Evolutionary conservation across 2,113 vertebrate genomes (phyloP), one percentile per base, ranked within the genome.

Genomic region (Oreotrochilus melanogaster): DNA sequence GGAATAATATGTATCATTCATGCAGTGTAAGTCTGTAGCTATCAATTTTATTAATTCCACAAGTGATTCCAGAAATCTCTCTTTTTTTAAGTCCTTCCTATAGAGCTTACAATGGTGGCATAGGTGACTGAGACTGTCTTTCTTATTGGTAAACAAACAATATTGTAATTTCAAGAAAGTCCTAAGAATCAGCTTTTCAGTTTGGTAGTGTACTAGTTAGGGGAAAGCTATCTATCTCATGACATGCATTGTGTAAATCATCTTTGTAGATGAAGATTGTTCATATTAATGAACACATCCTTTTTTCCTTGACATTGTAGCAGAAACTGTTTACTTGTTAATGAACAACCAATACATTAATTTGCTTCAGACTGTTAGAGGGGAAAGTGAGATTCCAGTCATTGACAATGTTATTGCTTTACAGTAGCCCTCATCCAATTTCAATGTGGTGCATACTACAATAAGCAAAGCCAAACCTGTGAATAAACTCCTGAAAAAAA

Each of bases 401-500:
- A 96, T 93, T 96, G 96, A 96, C 86, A 96, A 97, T 97, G 96
- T 97, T 95, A 97, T 92, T 97, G 89, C 96, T 93, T 94, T 98
- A 96, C 95, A 97, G 89, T 98, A 98, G 95, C 92, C 97, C 97
- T 98, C 96, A 97, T 98, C 93, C 95, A 96, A 97, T 97, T 97
- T 95, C 93, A 97, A 98, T 97, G 91, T 98, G 98, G 98, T 98
- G 98, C 97, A 98, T 98, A 98, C 98, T 98, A 97, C 93, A 98
- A 96, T 96, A 95, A 98, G 97, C 95, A 97, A 96, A 98, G 97
- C 85, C 97, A 98, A 98, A 98, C 97, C 97, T 97, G 89, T 96
- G 91, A 99, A 99, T 99, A 99, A 99, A 98, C 57, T 97, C 91
- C 96, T 97, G 95, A 98, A 97, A 97, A 97, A 97, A 97, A 86